Conservation (phyloP, 2,113 vertebrate species). For the Odontophorus gujanensis region DNA sequence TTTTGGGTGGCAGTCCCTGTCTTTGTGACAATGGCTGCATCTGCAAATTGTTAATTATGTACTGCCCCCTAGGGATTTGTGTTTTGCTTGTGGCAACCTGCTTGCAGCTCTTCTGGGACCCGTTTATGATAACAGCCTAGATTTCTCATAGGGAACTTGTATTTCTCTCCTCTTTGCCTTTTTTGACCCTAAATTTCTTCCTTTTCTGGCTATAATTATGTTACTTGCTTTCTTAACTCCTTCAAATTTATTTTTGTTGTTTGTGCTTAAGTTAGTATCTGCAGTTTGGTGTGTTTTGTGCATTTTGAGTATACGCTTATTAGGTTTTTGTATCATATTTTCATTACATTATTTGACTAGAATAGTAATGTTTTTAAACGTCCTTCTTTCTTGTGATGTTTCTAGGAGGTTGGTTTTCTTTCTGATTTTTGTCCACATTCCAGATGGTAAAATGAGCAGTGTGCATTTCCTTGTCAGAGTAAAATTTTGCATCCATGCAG, state of each 20-base stretch:
- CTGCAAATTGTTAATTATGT: slow-evolving; percentile 67
- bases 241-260: neutral
- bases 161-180: neutral
- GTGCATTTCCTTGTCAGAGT: slow-evolving; percentile 66
- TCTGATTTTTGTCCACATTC: neutral
- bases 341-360: neutral
- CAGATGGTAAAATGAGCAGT: slow-evolving; percentile 53
- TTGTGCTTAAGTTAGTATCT: neutral
- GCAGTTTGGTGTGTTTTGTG: neutral
- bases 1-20: slow-evolving; percentile 1
- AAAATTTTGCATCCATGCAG: slow-evolving; percentile 82
- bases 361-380: neutral
- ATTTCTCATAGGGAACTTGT: neutral
- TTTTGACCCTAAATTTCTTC: neutral
- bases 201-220: neutral
- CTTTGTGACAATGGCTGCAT: slow-evolving; percentile 43
- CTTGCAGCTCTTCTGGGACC: slow-evolving; percentile 38
- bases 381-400: neutral
- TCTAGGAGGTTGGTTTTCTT: neutral
- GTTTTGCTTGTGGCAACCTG: slow-evolving; percentile 50
- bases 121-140: slow-evolving; percentile 12
- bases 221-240: neutral
- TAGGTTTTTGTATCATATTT: neutral
- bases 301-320: fast-evolving
- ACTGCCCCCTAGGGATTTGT: slow-evolving; percentile 78